Base-by-base conservation (phyloP, 2,797 vertebrate genomes). In the Bufotes viridis region DNA sequence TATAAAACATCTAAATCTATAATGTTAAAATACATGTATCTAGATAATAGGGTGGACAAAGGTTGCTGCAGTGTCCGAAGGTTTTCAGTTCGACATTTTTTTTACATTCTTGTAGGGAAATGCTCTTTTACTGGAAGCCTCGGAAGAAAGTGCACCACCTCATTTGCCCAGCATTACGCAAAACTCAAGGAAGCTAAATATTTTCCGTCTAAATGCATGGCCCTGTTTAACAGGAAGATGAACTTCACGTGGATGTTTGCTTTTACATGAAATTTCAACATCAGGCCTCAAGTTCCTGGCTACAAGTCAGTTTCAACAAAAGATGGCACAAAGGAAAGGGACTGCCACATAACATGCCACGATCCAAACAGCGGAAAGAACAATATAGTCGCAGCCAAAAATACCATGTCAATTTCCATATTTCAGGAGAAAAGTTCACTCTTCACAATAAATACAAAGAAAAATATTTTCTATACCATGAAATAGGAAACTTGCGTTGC, bases 241-340 rank as follows among this genome's bases (percentile, higher is more conserved):
- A 85, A 63, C 58, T 85, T 65, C 74, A 67, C 22, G 63, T 67
- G 58, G 84, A 53, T 85, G 76, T 78, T 85, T 85, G 80, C 63
- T 74, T 80, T 87, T 82, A 78, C 78, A 58, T 49, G 82, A 84
- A 84, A 60, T 53, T 42, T 82, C 34, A 65, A 82, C 80, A 83
- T 76, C 61, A 63, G 51, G 63, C 85, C 53, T 55, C 82, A 83
- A 78, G 72, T 87, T 87, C 86, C 18, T 87, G 86, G 86, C 70
- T 78, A 67, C 24, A 67, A 65, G 60, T 83, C 80, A 82, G 86
- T 57, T 42, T 82, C 81, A 87, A 87, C 72, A 87, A 87, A 74
- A 34, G 69, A 69, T 83, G 86, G 70, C 86, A 82, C 58, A 83
- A 57, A 51, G 86, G 80, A 87, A 55, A 22, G 18, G 29, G 42